Evolutionary conservation across 1,140 invertebrate genomes (phyloP), one percentile per base, ranked within the genome.

Genomic region (Drosophila yakuba): DNA sequence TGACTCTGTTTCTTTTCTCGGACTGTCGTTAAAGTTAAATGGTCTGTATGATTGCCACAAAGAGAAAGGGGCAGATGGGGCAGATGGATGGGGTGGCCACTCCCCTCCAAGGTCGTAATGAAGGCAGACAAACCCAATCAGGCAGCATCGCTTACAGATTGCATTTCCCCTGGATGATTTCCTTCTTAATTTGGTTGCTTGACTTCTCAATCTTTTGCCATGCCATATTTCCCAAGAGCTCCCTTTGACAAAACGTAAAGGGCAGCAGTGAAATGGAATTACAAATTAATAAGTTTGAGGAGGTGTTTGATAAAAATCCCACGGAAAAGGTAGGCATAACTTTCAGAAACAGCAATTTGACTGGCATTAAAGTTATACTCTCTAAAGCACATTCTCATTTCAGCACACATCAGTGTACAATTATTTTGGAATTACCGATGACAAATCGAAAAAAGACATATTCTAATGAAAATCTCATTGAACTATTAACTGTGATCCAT

Each of bases 21-120:
- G 60, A 54, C 73, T 75, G 73, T 75, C 73, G 73, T 75, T 75
- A 36, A 66, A 76, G 78, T 77, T 81, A 77, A 81, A 81, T 81
- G 78, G 78, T 59, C 78, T 63, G 61, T 81, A 36, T 81, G 73
- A 81, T 81, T 77, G 78, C 38, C 50, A 23, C 38, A 20, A 61
- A 36, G 63, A 48, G 50, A 20, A 6, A 25, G 74, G 3, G 35
- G 20, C 20, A 20, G 20, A 20, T 20, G 20, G 20, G 20, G 20
- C 20, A 20, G 20, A 20, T 20, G 43, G 0, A 35, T n/a, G n/a
- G n/a, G 20, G 15, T 2, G 35, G n/a, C 25, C 25, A 17, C 35
- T 28, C n/a, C 39, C 14, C 51, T 36, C 73, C 73, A 68, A 77
- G 74, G 73, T 60, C 74, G 50, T 68, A 77, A 77, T 77, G 73